Conservation (phyloP, 2,113 vertebrate genomes). For the Scopus umbretta region DNA sequence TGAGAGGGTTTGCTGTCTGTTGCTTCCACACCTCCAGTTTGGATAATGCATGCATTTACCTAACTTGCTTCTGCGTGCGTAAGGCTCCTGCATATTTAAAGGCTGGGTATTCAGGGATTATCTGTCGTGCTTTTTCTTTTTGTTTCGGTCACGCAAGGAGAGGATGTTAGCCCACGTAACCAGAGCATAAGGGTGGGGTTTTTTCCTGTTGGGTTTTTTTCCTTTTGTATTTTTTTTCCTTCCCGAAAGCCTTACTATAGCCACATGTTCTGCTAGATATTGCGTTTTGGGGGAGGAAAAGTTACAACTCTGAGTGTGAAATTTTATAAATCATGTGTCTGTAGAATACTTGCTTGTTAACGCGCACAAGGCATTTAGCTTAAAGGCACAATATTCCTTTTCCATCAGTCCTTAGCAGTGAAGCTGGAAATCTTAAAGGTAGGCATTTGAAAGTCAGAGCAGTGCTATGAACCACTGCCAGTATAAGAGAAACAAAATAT, state of each 20-base stretch:
- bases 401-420: neutral
- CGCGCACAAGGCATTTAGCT: neutral
- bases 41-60: conserved; percentile 78
- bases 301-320: neutral
- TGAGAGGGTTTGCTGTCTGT: neutral
- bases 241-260: neutral
- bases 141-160: conserved; percentile 83
- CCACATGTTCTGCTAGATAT: neutral
- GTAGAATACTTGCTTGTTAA: neutral
- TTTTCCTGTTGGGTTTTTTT: neutral
- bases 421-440: neutral
- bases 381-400: neutral
- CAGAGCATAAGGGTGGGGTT: neutral
- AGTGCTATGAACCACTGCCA: neutral
- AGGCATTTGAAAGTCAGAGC: neutral
- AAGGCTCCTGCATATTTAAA: conserved; percentile 90
- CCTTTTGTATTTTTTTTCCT: neutral
- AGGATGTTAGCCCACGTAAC: conserved; percentile 65
- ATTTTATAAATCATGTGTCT: neutral
- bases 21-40: conserved; percentile 39
- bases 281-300: neutral
- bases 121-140: conserved; percentile 80
- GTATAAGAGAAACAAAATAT: neutral
- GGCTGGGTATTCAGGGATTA: conserved; percentile 85
- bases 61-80: conserved; percentile 80